Base-by-base conservation (phyloP, 2,797 vertebrate genomes). In the Masticophis lateralis region DNA sequence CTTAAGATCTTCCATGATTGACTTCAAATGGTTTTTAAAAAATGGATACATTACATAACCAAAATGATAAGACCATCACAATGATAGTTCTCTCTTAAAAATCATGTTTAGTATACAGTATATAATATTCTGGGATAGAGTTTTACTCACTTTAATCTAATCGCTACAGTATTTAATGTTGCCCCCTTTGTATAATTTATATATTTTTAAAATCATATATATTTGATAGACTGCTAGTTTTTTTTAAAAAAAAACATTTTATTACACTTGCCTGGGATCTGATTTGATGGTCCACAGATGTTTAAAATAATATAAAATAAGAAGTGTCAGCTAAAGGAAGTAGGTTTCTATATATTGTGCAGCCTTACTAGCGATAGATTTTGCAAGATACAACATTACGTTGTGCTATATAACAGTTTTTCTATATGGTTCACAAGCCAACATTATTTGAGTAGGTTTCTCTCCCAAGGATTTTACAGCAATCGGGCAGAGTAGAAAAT, bases 401-500 rank as follows among this genome's bases (percentile, higher is more conserved):
- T 83, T 91, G n/a, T n/a, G n/a, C n/a, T n/a, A n/a, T n/a, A n/a
- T 93, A 92, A 94, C 60, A 96, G 90, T 96, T 94, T 92, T 88
- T 96, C 96, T 79, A 91, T 95, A 91, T 91, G 90, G 89, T 94
- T 95, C 94, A 91, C 89, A 86, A 96, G 91, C 94, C 94, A 94
- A 90, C 92, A 91, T 95, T 96, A 95, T 96, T 95, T 90, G 95
- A 95, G 94, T 93, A 94, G 92, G 93, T 94, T 93, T 96, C 90
- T 93, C 96, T 96, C 95, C 95, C 95, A 93, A 0, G 0, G 93
- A 95, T 96, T 97, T 95, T 94, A 97, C 95, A 96, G 91, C 94
- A 93, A 96, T 97, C 94, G 96, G 95, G 92, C 94, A 93, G 91
- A 94, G 95, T 94, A 95, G 93, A 97, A 97, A 97, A 96, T 95